Conservation (phyloP, 1,140 invertebrate genomes). For the Heliothis virescens region DNA sequence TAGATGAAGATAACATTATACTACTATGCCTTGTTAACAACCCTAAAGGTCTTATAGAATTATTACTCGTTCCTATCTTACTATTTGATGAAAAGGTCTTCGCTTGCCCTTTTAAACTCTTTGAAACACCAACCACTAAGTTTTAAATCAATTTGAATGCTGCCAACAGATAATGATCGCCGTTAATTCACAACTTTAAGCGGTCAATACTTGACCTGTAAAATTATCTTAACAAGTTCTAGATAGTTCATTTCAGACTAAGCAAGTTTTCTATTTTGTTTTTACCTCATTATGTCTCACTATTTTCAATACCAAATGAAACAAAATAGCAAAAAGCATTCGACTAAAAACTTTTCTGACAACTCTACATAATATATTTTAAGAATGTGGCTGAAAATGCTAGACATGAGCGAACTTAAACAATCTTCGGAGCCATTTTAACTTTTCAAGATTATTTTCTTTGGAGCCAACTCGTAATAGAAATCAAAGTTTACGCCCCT, state of each 20-base stretch:
- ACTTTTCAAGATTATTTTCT: conserved; percentile 34
- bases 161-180: conserved; percentile 29
- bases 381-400: conserved; percentile 35
- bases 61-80: not conserved
- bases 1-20: no score
- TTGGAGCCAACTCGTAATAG: conserved; percentile 25
- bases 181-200: conserved; percentile 11
- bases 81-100: conserved; percentile 29
- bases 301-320: not conserved
- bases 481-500: conserved; percentile 36
- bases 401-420: conserved; percentile 34
- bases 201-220: conserved; percentile 16
- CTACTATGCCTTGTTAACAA: no score
- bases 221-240: conserved; percentile 2
- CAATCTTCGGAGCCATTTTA: conserved; percentile 35
- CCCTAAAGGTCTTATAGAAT: no score
- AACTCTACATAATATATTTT: conserved; percentile 4
- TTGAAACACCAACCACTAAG: conserved; percentile 25
- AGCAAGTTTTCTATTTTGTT: not conserved
- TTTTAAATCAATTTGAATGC: conserved; percentile 29
- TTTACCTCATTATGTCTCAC: not conserved
- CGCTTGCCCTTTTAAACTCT: conserved; percentile 2
- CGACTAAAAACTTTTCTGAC: not conserved
- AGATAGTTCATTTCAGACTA: not conserved
- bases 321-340: conserved; percentile 14